Evolutionary conservation across 1,140 invertebrate genomes (phyloP).

Genomic region (Euwallacea similis): DNA sequence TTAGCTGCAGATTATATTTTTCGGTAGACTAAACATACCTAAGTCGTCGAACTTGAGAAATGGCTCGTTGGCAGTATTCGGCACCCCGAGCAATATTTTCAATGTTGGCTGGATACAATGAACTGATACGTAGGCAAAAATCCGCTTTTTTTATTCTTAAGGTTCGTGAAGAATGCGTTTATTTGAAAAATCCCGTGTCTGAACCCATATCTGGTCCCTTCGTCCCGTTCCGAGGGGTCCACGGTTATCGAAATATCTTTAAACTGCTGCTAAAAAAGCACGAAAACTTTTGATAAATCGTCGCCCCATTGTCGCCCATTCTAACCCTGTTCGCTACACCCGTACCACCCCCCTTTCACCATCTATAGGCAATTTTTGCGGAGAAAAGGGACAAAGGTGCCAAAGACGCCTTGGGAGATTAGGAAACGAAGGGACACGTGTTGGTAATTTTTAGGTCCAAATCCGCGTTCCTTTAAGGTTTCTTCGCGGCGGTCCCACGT

Average conservation of each 20-base stretch:
- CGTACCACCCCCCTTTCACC: conserved; percentile 9
- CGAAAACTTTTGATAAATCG: background rate
- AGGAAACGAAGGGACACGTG: background rate
- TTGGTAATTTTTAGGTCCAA: no score
- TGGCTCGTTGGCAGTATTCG: conserved; percentile 17
- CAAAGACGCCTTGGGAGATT: conserved; percentile 8
- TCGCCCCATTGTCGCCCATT: background rate
- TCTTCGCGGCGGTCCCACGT: no score
- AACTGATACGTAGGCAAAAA: no score
- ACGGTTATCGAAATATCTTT: conserved; percentile 4
- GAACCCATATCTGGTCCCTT: no score
- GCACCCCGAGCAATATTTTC: no score
- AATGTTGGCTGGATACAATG: no score
- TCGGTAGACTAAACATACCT: conserved; percentile 21
- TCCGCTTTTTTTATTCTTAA: no score
- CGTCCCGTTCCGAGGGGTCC: background rate
- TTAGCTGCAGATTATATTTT: conserved; percentile 19
- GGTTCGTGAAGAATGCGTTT: no score
- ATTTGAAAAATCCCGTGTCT: no score
- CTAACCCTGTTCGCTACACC: conserved; percentile 11
- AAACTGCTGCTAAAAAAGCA: background rate
- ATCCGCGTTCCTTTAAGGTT: no score
- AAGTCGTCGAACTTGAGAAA: conserved; percentile 23
- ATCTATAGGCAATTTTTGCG: background rate
- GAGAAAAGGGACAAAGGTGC: conserved; percentile 5